Percentiles rank a stretch among this genome's conserved stretches.
Evolutionary conservation across 2,888 invertebrate species (phyloP).

Genomic region (Papilio gigon): DNA sequence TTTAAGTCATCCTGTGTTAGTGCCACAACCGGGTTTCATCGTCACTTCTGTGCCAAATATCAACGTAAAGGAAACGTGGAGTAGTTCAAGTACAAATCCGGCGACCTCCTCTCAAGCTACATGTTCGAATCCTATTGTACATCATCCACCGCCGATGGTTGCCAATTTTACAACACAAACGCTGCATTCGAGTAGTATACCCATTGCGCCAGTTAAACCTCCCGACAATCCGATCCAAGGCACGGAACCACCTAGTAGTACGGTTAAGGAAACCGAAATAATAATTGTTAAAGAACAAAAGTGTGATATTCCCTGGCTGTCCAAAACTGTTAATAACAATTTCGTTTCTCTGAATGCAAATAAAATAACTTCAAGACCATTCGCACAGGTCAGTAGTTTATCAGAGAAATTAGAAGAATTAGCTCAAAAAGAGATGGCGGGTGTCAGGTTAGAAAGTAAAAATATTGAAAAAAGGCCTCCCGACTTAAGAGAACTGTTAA

Average conservation of each 20-base stretch:
- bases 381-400: conserved; percentile 72
- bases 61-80: conserved; percentile 78
- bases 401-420: conserved; percentile 66
- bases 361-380: conserved; percentile 71
- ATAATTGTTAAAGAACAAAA: conserved; percentile 62
- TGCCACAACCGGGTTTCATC: conserved; percentile 78
- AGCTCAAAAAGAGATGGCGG: conserved; percentile 52
- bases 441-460: conserved; percentile 42
- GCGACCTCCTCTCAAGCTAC: conserved; percentile 63
- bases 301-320: conserved; percentile 79
- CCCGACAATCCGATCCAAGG: conserved; percentile 78
- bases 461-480: conserved; percentile 15
- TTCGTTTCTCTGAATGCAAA: conserved; percentile 69
- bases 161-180: conserved; percentile 68
- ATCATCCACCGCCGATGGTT: conserved; percentile 69
- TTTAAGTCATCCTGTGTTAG: conserved; percentile 74
- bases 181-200: conserved; percentile 74
- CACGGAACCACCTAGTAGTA: conserved; percentile 77
- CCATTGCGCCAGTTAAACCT: conserved; percentile 75
- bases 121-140: conserved; percentile 68
- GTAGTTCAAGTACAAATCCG: conserved; percentile 64
- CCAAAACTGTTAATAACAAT: conserved; percentile 78
- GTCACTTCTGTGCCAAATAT: conserved; percentile 82
- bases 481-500: conserved; percentile 35
- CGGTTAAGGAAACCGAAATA: conserved; percentile 70